These are phyloP conservation scores for Chelonus formosanus DNA, from an alignment of 2,888 invertebrate genomes.

Conservation along the genomic window DNA sequence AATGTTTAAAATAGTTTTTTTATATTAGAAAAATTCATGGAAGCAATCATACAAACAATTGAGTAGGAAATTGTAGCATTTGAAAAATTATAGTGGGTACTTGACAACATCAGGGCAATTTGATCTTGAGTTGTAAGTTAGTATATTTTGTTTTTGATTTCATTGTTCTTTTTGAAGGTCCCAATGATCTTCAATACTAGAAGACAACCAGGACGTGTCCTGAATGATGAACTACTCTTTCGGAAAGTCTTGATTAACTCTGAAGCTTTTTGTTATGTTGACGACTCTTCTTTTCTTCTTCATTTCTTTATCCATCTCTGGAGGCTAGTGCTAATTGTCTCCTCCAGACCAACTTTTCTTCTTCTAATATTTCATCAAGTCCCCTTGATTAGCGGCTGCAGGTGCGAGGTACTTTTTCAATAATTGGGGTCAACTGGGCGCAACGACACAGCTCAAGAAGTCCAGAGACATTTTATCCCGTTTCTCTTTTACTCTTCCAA, in stretches of 20 bases:
- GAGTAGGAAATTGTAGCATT: too few relatives aligned
- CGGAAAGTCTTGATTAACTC: constrained; percentile 41
- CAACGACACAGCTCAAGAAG: constrained; percentile 21
- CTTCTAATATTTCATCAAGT: constrained; percentile 19
- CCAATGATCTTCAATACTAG: constrained; percentile 6
- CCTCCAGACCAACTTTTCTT: constrained; percentile 10
- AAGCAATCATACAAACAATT: too few relatives aligned
- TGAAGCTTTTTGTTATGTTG: constrained; percentile 23
- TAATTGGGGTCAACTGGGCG: constrained; percentile 33
- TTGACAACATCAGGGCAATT: too few relatives aligned
- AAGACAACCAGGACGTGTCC: constrained; percentile 29
- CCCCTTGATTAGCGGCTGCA: constrained; percentile 18
- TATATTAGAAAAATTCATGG: too few relatives aligned
- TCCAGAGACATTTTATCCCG: constrained; percentile 22
- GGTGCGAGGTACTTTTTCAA: constrained; percentile 30
- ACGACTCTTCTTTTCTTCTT: constrained; percentile 16
- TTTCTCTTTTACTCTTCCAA: constrained; percentile 12
- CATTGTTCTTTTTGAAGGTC: background rate
- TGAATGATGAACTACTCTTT: constrained; percentile 41
- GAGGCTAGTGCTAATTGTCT: constrained; percentile 8
- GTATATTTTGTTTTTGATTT: constrained; percentile 4
- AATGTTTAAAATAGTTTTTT: too few relatives aligned
- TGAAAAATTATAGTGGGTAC: too few relatives aligned
- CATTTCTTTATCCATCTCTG: constrained; percentile 18
- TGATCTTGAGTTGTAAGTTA: background rate